Conservation (phyloP, 2,888 invertebrate genomes). For the Diadegma fenestrale region DNA sequence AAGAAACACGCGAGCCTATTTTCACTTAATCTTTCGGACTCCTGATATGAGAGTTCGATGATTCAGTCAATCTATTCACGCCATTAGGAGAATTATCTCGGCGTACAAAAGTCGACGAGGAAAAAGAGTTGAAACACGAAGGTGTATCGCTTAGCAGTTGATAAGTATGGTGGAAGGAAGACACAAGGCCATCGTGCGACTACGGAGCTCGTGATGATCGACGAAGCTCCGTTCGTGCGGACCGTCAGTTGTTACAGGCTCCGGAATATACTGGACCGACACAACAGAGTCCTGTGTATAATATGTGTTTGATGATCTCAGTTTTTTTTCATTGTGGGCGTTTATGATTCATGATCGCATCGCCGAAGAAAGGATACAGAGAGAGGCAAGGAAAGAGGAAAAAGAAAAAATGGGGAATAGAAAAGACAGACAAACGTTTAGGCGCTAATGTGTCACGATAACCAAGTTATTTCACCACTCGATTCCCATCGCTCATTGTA, state of each 20-base stretch:
- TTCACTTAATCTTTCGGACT: background rate
- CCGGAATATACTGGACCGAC: constrained; percentile 40
- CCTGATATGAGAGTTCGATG: background rate
- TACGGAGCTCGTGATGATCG: constrained; percentile 69
- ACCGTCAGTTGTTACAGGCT: constrained; percentile 42
- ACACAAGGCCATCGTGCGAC: too few species aligned
- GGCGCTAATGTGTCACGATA: constrained; percentile 69
- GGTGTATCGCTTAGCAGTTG: constrained; percentile 52
- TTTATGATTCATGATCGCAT: constrained; percentile 67
- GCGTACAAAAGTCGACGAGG: constrained; percentile 19
- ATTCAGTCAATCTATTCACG: constrained; percentile 42
- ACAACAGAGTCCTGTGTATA: constrained; percentile 50
- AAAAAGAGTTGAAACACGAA: constrained; percentile 7
- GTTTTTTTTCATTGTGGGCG: constrained; percentile 65
- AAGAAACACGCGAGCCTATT: background rate
- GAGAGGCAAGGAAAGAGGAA: constrained; percentile 22
- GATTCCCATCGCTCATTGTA: constrained; percentile 65
- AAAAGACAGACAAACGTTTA: constrained; percentile 56
- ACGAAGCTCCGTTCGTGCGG: constrained; percentile 28
- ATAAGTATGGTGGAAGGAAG: constrained; percentile 63
- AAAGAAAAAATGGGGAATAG: background rate
- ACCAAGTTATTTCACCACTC: constrained; percentile 59
- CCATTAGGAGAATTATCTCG: constrained; percentile 17
- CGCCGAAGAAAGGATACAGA: constrained; percentile 45
- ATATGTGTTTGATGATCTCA: constrained; percentile 68